Evolutionary conservation across 2,888 invertebrate species (phyloP), one percentile per base, ranked within the genome.

Genomic region (Coelinius sp.): DNA sequence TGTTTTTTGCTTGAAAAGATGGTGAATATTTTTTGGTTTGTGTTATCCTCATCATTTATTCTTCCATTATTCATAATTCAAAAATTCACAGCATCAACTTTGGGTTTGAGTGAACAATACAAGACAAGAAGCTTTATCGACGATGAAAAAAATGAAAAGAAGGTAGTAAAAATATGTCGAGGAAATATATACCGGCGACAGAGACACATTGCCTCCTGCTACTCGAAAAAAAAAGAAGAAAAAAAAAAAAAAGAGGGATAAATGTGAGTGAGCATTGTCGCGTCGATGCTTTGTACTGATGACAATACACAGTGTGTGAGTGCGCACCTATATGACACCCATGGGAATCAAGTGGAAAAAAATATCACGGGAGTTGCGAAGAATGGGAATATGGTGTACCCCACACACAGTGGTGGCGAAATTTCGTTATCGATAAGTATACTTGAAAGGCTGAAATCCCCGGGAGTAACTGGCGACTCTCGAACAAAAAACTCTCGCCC

Each of bases 371-470:
- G 35, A 8, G 35, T 14, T 59, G 10, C 14, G 22, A 10, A 10
- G 20, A 20, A 49, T 22, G 20, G 17, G 8, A 49, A 49, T 22
- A n/a, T n/a, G n/a, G n/a, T n/a, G n/a, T 4, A 1, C 17, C 8
- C 20, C 25, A n/a, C 14, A 25, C n/a, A 24, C 25, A 27, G 14
- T 62, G 27, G 63, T 53, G 10, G 14, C 52, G 52, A 31, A 65
- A 72, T 72, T 72, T 72, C 67, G 64, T 68, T 68, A 68, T 64
- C 67, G 68, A 72, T 63, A 63, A 68, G 63, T 35, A 66, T 25
- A 65, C 35, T 35, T 53, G 41, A 49, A 27, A 53, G 49, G 17
- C 6, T n/a, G 53, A 27, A n/a, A 53, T 27, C 27, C 25, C 53
- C 27, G 12, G n/a, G 25, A 25, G 53, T 27, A 46, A 53, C 41